Evolutionary conservation across 2,888 invertebrate genomes (phyloP), one percentile per base, ranked within the genome.

Genomic region (Ormia ochracea): DNA sequence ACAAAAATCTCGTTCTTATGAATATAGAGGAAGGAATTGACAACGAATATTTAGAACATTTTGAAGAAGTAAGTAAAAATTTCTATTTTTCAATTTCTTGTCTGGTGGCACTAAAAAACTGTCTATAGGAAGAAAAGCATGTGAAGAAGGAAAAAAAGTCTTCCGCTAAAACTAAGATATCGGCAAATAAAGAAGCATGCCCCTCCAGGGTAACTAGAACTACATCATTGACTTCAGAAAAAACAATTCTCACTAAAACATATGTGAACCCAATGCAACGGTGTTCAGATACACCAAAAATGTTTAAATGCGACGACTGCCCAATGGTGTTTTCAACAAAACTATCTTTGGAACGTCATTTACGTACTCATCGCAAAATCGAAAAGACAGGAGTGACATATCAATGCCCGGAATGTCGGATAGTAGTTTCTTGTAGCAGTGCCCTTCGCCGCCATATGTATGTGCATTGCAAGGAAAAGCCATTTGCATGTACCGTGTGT

Each of bases 381-480:
- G 92, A 93, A 81, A 83, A 85, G 63, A 91, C 91, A 45, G 92
- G 93, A 74, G 91, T 92, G 6, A 38, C 82, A 0, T 92, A 87
- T 45, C 85, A 86, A 41, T 91, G 94, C 81, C 90, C 88, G 12
- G 88, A 91, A 31, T 94, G 94, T 83, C 92, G 93, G 77, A 93
- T 93, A 87, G 92, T 92, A 90, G 92, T 94, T 85, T 93, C 94
- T 9, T 93, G 94, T 61, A 84, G 84, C 63, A 88, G 93, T 70
- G 93, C 93, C n/a, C 90, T 94, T 28, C 91, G 92, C 43, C 91
- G 95, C 0, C 95, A 95, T 88, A 91, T 91, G 88, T 91, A 94
- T 70, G 92, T 93, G 61, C 95, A 95, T 88, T 93, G 93, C 0
- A 88, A 88, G 0, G 83, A 87, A 10, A 89, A 89, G 48, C 92